Percentiles rank a stretch among this genome's conserved stretches.
phyloP scores from a whole-genome alignment of 2,797 vertebrate genomes.

The Danio jaintianensis region DNA sequence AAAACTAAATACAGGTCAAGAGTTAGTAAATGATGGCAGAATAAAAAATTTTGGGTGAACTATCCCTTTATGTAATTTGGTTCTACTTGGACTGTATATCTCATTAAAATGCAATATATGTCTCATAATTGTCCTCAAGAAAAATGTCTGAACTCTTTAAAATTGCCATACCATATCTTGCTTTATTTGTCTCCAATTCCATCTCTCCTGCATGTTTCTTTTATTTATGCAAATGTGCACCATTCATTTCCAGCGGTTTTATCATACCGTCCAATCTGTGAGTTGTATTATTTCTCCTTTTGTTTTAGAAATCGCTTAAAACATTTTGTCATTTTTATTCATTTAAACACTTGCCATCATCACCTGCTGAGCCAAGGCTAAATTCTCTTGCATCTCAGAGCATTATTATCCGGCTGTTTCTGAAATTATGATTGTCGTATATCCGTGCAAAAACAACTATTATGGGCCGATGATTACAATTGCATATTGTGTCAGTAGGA shows the following conservation, averaged over 20 bases:
- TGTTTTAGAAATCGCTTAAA: background rate
- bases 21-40: too few relatives aligned
- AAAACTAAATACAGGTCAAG: too few relatives aligned
- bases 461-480: constrained; percentile 25
- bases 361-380: constrained; percentile 18
- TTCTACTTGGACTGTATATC: too few relatives aligned
- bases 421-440: constrained; percentile 22
- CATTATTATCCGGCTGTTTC: background rate
- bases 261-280: background rate
- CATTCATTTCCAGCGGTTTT: background rate
- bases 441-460: constrained; percentile 17
- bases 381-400: constrained; percentile 1
- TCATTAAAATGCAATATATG: too few relatives aligned
- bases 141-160: too few relatives aligned
- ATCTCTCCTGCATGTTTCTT: background rate
- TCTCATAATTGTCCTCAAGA: too few relatives aligned
- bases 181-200: background rate
- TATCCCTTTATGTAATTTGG: too few relatives aligned
- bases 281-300: constrained; percentile 5
- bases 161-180: background rate
- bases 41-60: too few relatives aligned
- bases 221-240: background rate
- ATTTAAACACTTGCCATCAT: constrained; percentile 20
- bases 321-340: background rate
- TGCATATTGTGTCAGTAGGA: constrained; percentile 14